phyloP scores from a whole-genome alignment of 2,888 invertebrate genomes.

The Dynastes hyllus region DNA sequence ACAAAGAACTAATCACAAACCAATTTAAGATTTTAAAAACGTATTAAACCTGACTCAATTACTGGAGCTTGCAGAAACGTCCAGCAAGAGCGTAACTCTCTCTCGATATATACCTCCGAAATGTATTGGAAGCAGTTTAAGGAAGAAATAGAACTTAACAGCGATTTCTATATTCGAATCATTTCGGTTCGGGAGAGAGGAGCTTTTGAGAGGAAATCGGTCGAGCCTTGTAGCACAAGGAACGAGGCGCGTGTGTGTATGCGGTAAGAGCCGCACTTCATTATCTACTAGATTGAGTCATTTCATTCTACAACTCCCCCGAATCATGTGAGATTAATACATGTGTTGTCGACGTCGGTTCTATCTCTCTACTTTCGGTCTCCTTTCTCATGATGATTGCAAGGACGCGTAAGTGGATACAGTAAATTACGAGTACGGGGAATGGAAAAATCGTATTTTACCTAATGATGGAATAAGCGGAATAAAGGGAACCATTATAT shows the following conservation, averaged over 20 bases:
- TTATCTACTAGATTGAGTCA: conserved; percentile 70
- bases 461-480: too few species aligned
- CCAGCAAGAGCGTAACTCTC: too few species aligned
- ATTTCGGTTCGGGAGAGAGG: conserved; percentile 13
- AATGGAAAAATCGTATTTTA: too few species aligned
- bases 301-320: conserved; percentile 64
- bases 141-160: conserved; percentile 31
- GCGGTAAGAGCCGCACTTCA: conserved; percentile 61
- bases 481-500: too few species aligned
- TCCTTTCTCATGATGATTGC: conserved; percentile 2
- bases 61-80: too few species aligned
- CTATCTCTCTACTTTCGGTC: conserved; percentile 17
- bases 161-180: conserved; percentile 8
- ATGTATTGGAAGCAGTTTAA: conserved; percentile 39
- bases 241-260: conserved; percentile 16
- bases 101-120: background rate
- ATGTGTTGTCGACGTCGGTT: conserved; percentile 61
- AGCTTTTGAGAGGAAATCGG: conserved; percentile 42
- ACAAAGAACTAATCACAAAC: too few species aligned
- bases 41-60: too few species aligned
- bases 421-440: too few species aligned
- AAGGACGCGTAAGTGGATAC: too few species aligned
- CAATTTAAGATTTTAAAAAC: too few species aligned
- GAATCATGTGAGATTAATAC: conserved; percentile 67
- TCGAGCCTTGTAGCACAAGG: background rate